Base-by-base conservation (phyloP, 2,113 vertebrate genomes). In the Meles meles region DNA sequence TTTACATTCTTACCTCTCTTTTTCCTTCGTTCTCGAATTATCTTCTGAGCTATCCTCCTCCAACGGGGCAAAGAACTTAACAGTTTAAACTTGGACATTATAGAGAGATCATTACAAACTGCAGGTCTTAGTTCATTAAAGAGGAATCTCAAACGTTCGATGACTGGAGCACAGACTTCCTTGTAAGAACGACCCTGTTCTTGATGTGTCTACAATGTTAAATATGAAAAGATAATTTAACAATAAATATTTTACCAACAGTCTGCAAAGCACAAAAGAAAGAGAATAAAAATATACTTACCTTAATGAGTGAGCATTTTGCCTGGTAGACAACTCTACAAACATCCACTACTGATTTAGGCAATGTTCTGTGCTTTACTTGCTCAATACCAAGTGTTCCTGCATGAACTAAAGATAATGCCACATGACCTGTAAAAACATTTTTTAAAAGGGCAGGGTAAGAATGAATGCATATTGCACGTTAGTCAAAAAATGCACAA, bases 151-250 rank as follows among this genome's bases (percentile, higher is more conserved):
- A 99, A 98, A 34, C 99, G 99, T 97, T 99, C 99, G 17, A 99
- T 99, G 83, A 99, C 99, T 13, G 99, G 99, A 57, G 99, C 99
- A 12, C 99, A 99, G 39, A 99, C 99, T 98, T 99, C 99, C 97
- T 99, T 99, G 84, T 99, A 99, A 49, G 99, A 99, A 91, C 99
- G 99, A 0, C 99, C 99, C 98, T 99, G 99, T 61, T 99, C 99
- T 97, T 99, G 99, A 98, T 99, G 99, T 0, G 99, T 99, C 99
- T 99, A 89, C 42, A 97, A 97, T 94, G 79, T 83, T 69, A 91
- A 93, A 86, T 6, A 77, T 0, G 20, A 74, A 97, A 71, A 55
- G 42, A 94, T 5, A 57, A 71, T 3, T 71, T 47, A 79, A 71
- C 61, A 67, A 74, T 55, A 67, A 76, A 14, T 65, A 88, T 9